phyloP scores from a whole-genome alignment of 2,113 vertebrate species.

The Elephas maximus region DNA sequence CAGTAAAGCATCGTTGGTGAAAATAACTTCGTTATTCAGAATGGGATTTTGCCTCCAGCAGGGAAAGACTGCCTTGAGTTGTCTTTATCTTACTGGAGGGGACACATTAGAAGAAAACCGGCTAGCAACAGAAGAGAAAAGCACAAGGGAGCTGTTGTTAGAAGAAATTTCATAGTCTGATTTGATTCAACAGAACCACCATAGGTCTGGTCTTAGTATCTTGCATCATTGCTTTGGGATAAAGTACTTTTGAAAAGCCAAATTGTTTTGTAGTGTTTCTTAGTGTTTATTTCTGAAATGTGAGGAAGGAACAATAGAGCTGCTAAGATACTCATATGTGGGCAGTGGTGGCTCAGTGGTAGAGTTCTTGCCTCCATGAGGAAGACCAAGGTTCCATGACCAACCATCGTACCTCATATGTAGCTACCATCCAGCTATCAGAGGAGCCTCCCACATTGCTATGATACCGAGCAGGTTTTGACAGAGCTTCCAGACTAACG shows the following conservation, averaged over 20 bases:
- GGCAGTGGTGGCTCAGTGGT: not conserved
- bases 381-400: not conserved
- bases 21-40: constrained; percentile 14
- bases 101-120: not conserved
- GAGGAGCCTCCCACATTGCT: not conserved
- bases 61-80: not conserved
- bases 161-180: not conserved
- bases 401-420: not conserved
- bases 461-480: not conserved
- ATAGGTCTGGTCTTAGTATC: not conserved
- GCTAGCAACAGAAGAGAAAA: not conserved
- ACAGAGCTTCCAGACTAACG: not conserved
- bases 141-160: not conserved
- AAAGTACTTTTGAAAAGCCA: not conserved
- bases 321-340: not conserved
- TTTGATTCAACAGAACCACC: not conserved
- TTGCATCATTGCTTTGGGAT: not conserved
- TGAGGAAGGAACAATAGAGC: not conserved
- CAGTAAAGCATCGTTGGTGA: not conserved
- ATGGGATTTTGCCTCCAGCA: not conserved
- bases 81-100: not conserved
- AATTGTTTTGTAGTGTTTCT: not conserved
- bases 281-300: constrained; percentile 22
- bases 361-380: not conserved
- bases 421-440: not conserved